These are phyloP conservation scores for Leucania comma DNA, from an alignment of 2,888 invertebrate species.

Conservation along the genomic window DNA sequence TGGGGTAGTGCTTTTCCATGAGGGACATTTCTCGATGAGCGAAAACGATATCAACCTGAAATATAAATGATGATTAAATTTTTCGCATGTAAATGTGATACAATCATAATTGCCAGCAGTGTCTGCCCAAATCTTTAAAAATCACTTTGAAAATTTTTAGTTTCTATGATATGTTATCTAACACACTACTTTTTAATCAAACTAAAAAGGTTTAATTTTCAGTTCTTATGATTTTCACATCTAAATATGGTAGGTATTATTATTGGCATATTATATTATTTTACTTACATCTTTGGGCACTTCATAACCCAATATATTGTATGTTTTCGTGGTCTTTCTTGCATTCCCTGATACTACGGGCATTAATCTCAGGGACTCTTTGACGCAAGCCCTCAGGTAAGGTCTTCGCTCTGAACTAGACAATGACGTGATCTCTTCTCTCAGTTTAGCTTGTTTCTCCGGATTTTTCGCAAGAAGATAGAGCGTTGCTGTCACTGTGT, in stretches of 20 bases:
- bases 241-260: too few relatives aligned
- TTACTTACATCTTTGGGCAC: conserved; percentile 91
- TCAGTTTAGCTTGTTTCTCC: conserved; percentile 91
- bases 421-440: conserved; percentile 87
- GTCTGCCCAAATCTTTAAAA: too few relatives aligned
- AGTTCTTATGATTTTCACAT: too few relatives aligned
- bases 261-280: neutral
- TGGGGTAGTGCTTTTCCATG: conserved; percentile 92
- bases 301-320: conserved; percentile 91
- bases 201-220: too few relatives aligned
- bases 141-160: too few relatives aligned
- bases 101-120: too few relatives aligned
- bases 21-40: conserved; percentile 92
- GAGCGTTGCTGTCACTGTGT: conserved; percentile 89
- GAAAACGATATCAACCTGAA: conserved; percentile 72
- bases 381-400: conserved; percentile 93
- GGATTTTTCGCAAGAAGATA: conserved; percentile 92
- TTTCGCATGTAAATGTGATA: too few relatives aligned
- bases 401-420: conserved; percentile 79
- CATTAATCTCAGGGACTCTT: conserved; percentile 92
- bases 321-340: conserved; percentile 88
- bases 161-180: too few relatives aligned
- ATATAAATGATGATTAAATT: conserved; percentile 12
- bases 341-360: conserved; percentile 91
- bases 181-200: too few relatives aligned